Conservation (phyloP, 2,888 invertebrate genomes). For the Strigamia maritima region DNA sequence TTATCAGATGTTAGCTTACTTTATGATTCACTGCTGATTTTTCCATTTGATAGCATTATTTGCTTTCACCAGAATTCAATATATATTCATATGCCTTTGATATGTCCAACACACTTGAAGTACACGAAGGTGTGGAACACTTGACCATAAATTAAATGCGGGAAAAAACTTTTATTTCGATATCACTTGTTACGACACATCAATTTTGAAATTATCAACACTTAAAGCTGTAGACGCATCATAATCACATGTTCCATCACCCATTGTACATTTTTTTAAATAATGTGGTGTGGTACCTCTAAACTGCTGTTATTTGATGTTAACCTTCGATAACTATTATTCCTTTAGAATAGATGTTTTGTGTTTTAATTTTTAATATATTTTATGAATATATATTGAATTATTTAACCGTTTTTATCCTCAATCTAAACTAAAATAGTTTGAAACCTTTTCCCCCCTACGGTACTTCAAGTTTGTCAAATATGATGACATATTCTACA, state of each 20-base stretch:
- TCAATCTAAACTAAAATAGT: not conserved
- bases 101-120: not conserved
- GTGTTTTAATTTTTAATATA: no score
- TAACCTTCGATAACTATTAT: no score
- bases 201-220: not conserved
- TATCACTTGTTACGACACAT: not conserved
- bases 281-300: no score
- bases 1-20: constrained; percentile 17
- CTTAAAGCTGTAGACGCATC: not conserved
- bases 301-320: not conserved
- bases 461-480: not conserved
- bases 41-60: constrained; percentile 18
- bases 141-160: not conserved
- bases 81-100: not conserved
- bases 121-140: not conserved
- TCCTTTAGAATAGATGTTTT: no score
- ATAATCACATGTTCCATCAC: not conserved
- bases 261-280: no score
- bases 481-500: not conserved
- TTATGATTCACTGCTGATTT: constrained; percentile 28
- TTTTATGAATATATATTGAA: no score
- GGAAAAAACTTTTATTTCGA: not conserved
- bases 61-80: not conserved
- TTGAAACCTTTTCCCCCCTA: not conserved
- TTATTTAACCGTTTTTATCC: not conserved